Percentiles rank a stretch among this genome's conserved stretches.
These are phyloP conservation scores for Smittia aterrima DNA, from an alignment of 2,888 invertebrate species.

Conservation along the genomic window DNA sequence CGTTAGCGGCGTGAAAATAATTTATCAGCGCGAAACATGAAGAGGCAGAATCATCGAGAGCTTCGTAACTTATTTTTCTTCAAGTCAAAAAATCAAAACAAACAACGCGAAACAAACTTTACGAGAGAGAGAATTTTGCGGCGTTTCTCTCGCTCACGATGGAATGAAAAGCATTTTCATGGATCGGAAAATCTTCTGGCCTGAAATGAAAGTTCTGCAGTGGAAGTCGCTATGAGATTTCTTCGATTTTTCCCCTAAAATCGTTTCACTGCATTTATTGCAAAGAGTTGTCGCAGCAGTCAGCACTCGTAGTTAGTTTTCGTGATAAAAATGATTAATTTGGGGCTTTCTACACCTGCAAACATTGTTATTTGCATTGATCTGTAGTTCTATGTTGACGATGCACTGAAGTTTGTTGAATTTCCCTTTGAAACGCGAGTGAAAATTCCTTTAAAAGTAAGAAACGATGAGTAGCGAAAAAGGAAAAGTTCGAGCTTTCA, in stretches of 20 bases:
- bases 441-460: not conserved
- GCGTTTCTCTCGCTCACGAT: too few species aligned
- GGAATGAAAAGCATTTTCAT: too few species aligned
- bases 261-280: conserved; percentile 20
- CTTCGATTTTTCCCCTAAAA: conserved; percentile 15
- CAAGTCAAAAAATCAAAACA: too few species aligned
- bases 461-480: conserved; percentile 44
- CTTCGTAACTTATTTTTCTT: too few species aligned
- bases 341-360: conserved; percentile 9
- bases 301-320: conserved; percentile 39
- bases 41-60: too few species aligned
- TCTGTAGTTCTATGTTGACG: conserved; percentile 14
- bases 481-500: conserved; percentile 54
- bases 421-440: not conserved
- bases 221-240: not conserved
- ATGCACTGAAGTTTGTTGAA: conserved; percentile 15
- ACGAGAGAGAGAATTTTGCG: too few species aligned
- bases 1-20: too few species aligned
- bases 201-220: too few species aligned
- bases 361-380: not conserved
- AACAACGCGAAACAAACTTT: too few species aligned
- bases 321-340: conserved; percentile 41
- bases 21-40: too few species aligned
- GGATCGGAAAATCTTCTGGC: too few species aligned
- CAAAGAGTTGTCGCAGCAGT: conserved; percentile 27